phyloP scores from a whole-genome alignment of 2,797 vertebrate genomes.

The Xenops minutus region DNA sequence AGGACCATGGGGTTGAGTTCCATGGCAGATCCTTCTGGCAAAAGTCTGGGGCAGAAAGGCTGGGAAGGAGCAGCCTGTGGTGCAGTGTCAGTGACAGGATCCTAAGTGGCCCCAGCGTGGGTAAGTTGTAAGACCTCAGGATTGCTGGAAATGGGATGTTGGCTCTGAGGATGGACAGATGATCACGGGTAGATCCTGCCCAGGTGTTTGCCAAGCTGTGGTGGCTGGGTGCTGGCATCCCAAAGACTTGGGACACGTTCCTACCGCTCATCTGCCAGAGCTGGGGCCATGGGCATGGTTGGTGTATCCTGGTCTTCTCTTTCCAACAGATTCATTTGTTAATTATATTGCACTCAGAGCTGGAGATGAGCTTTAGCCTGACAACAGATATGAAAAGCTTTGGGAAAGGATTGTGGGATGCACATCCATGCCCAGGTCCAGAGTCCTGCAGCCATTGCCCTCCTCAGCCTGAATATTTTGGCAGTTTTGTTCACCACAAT shows the following conservation, averaged over 20 bases:
- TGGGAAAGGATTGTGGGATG: not conserved
- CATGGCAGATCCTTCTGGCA: not conserved
- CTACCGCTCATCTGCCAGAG: accelerated
- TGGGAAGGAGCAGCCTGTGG: accelerated
- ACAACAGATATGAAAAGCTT: not conserved
- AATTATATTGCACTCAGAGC: accelerated
- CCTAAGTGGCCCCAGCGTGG: accelerated
- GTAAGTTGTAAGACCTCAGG: not conserved
- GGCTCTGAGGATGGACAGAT: not conserved
- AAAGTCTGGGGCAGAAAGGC: accelerated
- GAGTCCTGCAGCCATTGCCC: not conserved
- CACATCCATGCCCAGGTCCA: accelerated
- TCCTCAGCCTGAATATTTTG: not conserved
- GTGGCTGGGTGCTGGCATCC: not conserved
- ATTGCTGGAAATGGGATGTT: accelerated
- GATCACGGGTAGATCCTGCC: not conserved
- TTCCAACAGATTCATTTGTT: not conserved
- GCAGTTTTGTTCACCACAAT: not conserved
- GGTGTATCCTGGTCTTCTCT: not conserved
- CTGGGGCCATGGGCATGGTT: accelerated
- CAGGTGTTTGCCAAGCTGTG: not conserved
- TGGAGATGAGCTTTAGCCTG: not conserved
- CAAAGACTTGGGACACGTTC: not conserved
- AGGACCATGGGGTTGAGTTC: not conserved
- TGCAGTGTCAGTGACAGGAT: accelerated